Conservation (phyloP, 2,888 invertebrate genomes). For the Drosophila leonis region DNA sequence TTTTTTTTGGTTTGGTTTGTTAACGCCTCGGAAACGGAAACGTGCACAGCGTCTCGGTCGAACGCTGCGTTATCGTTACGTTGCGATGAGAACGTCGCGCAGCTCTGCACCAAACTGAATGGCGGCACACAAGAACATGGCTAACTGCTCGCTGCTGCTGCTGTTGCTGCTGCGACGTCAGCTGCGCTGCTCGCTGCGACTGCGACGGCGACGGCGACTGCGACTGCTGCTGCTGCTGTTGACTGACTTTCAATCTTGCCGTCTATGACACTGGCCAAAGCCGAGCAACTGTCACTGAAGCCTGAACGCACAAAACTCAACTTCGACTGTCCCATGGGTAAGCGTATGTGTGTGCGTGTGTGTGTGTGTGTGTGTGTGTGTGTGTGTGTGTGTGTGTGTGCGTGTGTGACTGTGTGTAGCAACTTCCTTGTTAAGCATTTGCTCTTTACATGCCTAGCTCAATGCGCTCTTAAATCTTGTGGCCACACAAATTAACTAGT, state of each 20-base stretch:
- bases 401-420: conserved; percentile 5
- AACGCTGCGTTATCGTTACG: conserved; percentile 17
- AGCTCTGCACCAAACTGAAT: conserved; percentile 76
- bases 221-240: conserved; percentile 17
- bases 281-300: conserved; percentile 46
- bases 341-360: too few relatives aligned
- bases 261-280: conserved; percentile 27
- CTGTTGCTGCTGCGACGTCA: conserved; percentile 21
- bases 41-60: conserved; percentile 49
- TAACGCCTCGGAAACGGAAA: conserved; percentile 32
- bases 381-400: neutral
- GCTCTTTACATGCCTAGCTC: conserved; percentile 29
- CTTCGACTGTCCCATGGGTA: conserved; percentile 9
- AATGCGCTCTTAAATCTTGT: conserved; percentile 43
- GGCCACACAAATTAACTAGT: conserved; percentile 7
- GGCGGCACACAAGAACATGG: conserved; percentile 34
- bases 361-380: too few relatives aligned
- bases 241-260: conserved; percentile 57
- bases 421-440: conserved; percentile 37
- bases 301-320: conserved; percentile 20
- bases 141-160: conserved; percentile 49
- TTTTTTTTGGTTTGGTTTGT: neutral
- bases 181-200: conserved; percentile 30
- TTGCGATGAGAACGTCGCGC: conserved; percentile 60
- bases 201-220: conserved; percentile 21